phyloP scores from a whole-genome alignment of 2,888 invertebrate species.

The Julus scanicus region DNA sequence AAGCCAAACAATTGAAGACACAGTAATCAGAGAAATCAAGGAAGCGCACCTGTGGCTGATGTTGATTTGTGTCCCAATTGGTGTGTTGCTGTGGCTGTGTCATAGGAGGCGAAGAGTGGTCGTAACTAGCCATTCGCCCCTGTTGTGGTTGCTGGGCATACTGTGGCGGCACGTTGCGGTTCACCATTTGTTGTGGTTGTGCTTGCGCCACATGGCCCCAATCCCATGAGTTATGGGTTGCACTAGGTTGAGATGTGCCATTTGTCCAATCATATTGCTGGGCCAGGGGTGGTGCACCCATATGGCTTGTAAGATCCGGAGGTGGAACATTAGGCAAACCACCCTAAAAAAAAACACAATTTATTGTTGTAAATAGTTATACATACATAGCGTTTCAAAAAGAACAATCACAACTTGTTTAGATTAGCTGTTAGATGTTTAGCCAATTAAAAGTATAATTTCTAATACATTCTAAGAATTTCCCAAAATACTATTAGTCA shows the following conservation, averaged over 20 bases:
- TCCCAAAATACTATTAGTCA: too few relatives aligned
- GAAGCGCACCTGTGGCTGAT: not conserved
- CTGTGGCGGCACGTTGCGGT: not conserved
- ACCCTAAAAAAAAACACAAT: not conserved
- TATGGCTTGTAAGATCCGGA: conserved; percentile 34
- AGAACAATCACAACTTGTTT: too few relatives aligned
- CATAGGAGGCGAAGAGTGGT: not conserved
- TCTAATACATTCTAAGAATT: too few relatives aligned
- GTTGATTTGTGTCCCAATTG: conserved; percentile 20
- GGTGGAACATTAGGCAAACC: not conserved
- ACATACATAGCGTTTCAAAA: not conserved
- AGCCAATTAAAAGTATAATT: too few relatives aligned
- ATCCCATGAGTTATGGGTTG: not conserved
- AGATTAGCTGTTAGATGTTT: too few relatives aligned
- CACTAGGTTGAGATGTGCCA: conserved; percentile 1
- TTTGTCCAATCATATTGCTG: conserved; percentile 49
- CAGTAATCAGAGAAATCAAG: not conserved
- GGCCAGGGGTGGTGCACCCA: conserved; percentile 16
- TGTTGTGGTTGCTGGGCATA: conserved; percentile 23
- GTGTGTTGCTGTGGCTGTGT: conserved; percentile 29
- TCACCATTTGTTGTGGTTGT: not conserved
- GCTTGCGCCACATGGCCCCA: not conserved
- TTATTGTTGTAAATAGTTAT: not conserved
- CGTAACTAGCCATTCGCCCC: not conserved
- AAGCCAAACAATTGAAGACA: too few relatives aligned